These are phyloP conservation scores for Meda fulgida DNA, from an alignment of 2,797 vertebrate species.

Conservation along the genomic window DNA sequence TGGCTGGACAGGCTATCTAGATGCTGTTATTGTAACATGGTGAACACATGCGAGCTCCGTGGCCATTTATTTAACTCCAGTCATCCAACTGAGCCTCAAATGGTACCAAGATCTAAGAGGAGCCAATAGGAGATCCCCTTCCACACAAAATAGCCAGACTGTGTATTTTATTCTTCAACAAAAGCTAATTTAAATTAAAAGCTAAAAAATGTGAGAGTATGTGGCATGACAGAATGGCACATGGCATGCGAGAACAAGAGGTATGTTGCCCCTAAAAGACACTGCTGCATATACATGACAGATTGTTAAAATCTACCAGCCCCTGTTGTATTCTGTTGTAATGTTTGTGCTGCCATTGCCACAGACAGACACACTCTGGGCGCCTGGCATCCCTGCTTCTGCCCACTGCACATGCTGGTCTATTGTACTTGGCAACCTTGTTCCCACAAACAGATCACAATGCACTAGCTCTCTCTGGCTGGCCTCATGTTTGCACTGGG, in stretches of 20 bases:
- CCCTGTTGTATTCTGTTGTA: constrained; percentile 48
- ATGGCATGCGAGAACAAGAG: background rate
- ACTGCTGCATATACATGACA: constrained; percentile 33
- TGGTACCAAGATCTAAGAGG: constrained; percentile 69
- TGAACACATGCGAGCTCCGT: constrained; percentile 91
- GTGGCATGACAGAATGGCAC: constrained; percentile 22
- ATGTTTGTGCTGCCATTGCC: constrained; percentile 56
- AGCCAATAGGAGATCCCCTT: constrained; percentile 20
- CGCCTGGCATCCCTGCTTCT: constrained; percentile 52
- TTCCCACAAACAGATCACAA: constrained; percentile 61
- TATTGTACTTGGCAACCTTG: constrained; percentile 63
- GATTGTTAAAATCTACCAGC: constrained; percentile 47
- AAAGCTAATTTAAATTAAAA: constrained; percentile 27
- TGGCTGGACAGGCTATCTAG: constrained; percentile 62
- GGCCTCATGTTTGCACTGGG: constrained; percentile 60
- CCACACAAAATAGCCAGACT: constrained; percentile 18
- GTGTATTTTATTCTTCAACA: constrained; percentile 5
- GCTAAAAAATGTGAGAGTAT: constrained; percentile 3
- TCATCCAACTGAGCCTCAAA: constrained; percentile 79
- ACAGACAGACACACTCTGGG: constrained; percentile 51
- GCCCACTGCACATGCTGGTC: constrained; percentile 57
- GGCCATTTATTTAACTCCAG: constrained; percentile 89
- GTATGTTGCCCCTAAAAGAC: constrained; percentile 21
- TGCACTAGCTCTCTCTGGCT: constrained; percentile 54
- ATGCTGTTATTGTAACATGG: constrained; percentile 94